A percentile compares a stretch with the other conserved stretches of the same genome.
Evolutionary conservation across 2,888 invertebrate genomes (phyloP).

Genomic region (Pristionchus mayeri): DNA sequence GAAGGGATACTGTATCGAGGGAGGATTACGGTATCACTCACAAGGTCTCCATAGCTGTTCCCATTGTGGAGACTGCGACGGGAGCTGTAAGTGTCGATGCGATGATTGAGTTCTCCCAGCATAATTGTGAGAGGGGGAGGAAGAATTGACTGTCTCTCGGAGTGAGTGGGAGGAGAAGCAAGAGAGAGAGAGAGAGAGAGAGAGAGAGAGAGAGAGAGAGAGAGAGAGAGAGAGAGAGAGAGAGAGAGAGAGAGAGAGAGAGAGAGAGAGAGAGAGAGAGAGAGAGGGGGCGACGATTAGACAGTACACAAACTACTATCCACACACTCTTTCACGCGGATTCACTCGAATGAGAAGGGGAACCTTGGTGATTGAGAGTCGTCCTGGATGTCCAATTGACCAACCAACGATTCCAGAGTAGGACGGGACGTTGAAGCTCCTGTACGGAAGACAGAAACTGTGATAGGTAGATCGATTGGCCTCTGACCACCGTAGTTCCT

Average conservation of each 20-base stretch:
- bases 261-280: too few relatives aligned
- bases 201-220: too few relatives aligned
- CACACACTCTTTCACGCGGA: conserved; percentile 8
- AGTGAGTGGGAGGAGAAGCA: not conserved
- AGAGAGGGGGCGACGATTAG: not conserved
- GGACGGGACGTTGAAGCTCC: conserved; percentile 49
- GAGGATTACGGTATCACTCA: conserved; percentile 5
- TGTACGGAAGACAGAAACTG: not conserved
- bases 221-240: too few relatives aligned
- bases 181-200: too few relatives aligned
- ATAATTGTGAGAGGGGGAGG: conserved; percentile 24
- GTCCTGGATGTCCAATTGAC: conserved; percentile 35
- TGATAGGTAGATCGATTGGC: not conserved
- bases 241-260: too few relatives aligned
- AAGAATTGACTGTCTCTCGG: not conserved
- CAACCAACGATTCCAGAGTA: conserved; percentile 34
- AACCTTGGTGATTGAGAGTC: not conserved
- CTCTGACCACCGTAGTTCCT: conserved; percentile 52
- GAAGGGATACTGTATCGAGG: conserved; percentile 8
- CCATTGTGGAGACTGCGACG: conserved; percentile 45
- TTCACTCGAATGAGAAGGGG: not conserved
- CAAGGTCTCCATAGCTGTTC: conserved; percentile 46
- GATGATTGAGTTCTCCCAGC: conserved; percentile 42
- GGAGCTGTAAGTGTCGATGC: conserved; percentile 50
- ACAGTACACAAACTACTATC: not conserved